Evolutionary conservation across 2,888 invertebrate genomes (phyloP).

Genomic region (Pharmacophagus antenor): DNA sequence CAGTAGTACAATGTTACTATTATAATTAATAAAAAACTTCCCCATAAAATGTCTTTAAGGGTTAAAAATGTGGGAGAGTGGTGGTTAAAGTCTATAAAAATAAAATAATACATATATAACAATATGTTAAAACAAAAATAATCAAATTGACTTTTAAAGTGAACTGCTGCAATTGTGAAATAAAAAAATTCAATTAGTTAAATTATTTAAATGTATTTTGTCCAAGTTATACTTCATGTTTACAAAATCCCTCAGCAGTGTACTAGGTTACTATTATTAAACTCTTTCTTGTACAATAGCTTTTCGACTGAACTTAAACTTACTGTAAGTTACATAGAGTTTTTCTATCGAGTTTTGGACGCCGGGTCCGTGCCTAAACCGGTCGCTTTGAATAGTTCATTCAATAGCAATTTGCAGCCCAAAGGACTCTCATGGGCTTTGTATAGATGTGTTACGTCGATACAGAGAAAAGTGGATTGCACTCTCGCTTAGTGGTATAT

Average conservation of each 20-base stretch:
- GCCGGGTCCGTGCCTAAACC: conserved; percentile 44
- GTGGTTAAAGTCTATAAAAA: too few species aligned
- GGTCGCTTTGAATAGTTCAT: conserved; percentile 57
- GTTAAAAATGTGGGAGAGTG: too few species aligned
- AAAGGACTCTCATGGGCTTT: conserved; percentile 51
- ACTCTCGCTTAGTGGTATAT: conserved; percentile 34
- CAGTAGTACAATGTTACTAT: too few species aligned
- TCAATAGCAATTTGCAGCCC: conserved; percentile 54
- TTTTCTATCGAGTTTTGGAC: conserved; percentile 41
- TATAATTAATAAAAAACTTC: too few species aligned
- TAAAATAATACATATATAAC: too few species aligned
- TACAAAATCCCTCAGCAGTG: not conserved
- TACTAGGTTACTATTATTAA: not conserved
- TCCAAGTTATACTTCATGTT: not conserved
- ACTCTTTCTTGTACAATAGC: not conserved
- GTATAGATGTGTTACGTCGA: conserved; percentile 42
- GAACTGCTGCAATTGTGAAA: too few species aligned
- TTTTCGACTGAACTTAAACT: not conserved
- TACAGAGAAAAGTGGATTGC: conserved; percentile 41
- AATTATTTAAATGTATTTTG: too few species aligned
- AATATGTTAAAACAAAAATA: too few species aligned
- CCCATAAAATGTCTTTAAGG: too few species aligned
- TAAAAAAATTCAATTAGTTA: too few species aligned
- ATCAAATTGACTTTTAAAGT: too few species aligned
- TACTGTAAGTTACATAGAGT: conserved; percentile 33